Conservation (phyloP, 2,888 invertebrate genomes). For the Eurytoma adleriae region DNA sequence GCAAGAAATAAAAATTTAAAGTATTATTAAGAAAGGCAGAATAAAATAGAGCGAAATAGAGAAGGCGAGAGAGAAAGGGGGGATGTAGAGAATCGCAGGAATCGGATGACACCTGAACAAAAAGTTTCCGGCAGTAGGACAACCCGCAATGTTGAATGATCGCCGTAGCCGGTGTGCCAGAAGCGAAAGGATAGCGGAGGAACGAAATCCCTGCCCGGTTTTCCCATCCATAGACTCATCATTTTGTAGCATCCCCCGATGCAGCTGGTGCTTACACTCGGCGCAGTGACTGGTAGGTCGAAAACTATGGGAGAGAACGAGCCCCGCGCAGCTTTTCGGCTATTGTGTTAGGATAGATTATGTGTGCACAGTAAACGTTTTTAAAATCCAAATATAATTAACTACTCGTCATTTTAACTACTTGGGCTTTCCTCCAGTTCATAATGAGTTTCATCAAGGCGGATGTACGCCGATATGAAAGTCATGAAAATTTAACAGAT, state of each 20-base stretch:
- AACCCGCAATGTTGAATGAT: constrained; percentile 11
- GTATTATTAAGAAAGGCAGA: neutral
- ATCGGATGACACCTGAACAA: constrained; percentile 24
- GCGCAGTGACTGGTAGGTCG: neutral
- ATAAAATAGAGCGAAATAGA: neutral
- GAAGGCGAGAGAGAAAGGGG: neutral
- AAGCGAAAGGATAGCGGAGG: constrained; percentile 1
- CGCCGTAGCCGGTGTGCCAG: neutral
- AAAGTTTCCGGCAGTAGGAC: constrained; percentile 4
- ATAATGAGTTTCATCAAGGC: too few species aligned
- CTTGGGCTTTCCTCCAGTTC: too few species aligned
- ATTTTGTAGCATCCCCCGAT: constrained; percentile 13
- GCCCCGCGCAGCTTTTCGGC: neutral
- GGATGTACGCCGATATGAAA: too few species aligned
- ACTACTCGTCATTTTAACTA: neutral
- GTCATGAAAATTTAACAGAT: too few species aligned
- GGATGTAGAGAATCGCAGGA: neutral
- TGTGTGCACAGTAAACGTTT: constrained; percentile 16
- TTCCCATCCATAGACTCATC: constrained; percentile 5
- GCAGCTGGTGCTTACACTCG: constrained; percentile 13
- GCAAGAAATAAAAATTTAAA: neutral
- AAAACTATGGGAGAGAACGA: neutral
- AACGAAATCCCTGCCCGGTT: neutral
- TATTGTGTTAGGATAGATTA: constrained; percentile 32
- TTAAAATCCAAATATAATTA: neutral